phyloP scores from a whole-genome alignment of 2,888 invertebrate genomes.

The Diadegma fenestrale region DNA sequence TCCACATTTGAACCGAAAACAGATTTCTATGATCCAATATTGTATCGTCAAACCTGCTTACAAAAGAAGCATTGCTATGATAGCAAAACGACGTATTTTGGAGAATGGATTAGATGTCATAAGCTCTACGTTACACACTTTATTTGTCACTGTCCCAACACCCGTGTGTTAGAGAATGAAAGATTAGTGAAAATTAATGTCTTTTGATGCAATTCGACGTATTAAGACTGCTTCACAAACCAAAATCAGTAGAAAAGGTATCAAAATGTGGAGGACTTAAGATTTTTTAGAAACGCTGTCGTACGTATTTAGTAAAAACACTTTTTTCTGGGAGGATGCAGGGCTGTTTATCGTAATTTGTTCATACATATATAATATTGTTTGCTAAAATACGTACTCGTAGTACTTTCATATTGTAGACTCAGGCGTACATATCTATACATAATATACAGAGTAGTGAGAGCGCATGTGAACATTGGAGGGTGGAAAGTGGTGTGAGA shows the following conservation, averaged over 20 bases:
- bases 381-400: slow-evolving; percentile 11
- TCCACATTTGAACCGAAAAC: no score
- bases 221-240: neutral
- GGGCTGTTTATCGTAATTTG: neutral
- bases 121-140: no score
- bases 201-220: neutral
- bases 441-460: slow-evolving; percentile 44
- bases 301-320: neutral
- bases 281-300: neutral
- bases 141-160: no score
- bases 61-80: no score
- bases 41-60: no score
- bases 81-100: no score
- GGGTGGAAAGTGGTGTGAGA: slow-evolving; percentile 42
- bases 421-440: slow-evolving; percentile 12
- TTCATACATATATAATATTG: slow-evolving; percentile 19
- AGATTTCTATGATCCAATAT: no score
- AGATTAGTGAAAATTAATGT: neutral
- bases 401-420: neutral
- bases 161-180: no score
- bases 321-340: neutral
- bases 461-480: slow-evolving; percentile 58
- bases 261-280: neutral
- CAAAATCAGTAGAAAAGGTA: neutral
- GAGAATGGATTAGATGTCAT: no score